A percentile compares a stretch with the other conserved stretches of the same genome.
Evolutionary conservation across 2,888 invertebrate genomes (phyloP).

Genomic region (Clostera curtula): DNA sequence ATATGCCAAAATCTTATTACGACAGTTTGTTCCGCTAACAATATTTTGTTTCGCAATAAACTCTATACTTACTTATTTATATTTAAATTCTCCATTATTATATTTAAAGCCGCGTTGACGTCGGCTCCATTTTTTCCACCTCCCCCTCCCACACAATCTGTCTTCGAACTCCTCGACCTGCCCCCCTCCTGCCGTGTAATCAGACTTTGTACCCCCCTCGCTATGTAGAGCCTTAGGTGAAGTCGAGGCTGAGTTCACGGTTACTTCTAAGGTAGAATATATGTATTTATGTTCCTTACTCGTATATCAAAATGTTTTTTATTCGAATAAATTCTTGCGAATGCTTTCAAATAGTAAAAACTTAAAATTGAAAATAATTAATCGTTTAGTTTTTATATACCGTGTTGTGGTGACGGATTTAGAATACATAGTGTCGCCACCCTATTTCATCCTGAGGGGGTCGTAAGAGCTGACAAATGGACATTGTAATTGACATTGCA

Average conservation of each 20-base stretch:
- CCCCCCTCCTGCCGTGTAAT: slow-evolving; percentile 29
- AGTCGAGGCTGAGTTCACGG: slow-evolving; percentile 25
- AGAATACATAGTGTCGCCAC: too few relatives aligned
- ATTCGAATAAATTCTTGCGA: too few relatives aligned
- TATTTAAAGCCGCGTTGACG: slow-evolving; percentile 38
- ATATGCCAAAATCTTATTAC: too few relatives aligned
- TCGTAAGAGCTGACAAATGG: too few relatives aligned
- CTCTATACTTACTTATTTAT: slow-evolving; percentile 15
- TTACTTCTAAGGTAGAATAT: neutral
- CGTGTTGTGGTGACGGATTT: too few relatives aligned
- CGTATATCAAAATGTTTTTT: too few relatives aligned
- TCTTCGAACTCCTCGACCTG: slow-evolving; percentile 57
- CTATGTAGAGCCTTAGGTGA: slow-evolving; percentile 54
- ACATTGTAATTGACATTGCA: too few relatives aligned
- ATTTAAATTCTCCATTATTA: slow-evolving; percentile 35
- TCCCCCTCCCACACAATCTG: slow-evolving; percentile 43
- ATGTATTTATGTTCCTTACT: slow-evolving; percentile 13
- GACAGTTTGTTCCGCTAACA: too few relatives aligned
- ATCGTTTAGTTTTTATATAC: too few relatives aligned
- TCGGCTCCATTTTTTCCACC: slow-evolving; percentile 23
- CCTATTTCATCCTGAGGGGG: too few relatives aligned
- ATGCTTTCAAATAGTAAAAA: slow-evolving; percentile 1
- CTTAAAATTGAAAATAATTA: too few relatives aligned
- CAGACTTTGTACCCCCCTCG: slow-evolving; percentile 27
- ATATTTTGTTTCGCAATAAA: too few relatives aligned